Percentiles rank a stretch among this genome's conserved stretches.
phyloP scores from a whole-genome alignment of 2,888 invertebrate genomes.

The Ochlodes sylvanus region DNA sequence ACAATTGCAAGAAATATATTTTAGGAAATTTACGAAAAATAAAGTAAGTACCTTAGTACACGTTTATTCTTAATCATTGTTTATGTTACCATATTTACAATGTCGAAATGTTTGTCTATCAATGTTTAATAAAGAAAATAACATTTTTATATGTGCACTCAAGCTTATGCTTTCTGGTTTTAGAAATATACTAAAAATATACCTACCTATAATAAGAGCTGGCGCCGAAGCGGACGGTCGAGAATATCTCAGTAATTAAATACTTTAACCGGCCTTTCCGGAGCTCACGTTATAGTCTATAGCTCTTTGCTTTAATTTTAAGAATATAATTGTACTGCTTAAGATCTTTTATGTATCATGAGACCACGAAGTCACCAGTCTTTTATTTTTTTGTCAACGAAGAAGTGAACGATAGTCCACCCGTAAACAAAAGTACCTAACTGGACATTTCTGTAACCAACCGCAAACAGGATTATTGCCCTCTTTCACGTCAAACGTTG shows the following conservation, averaged over 20 bases:
- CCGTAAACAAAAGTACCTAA: too few species aligned
- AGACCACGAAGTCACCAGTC: not conserved
- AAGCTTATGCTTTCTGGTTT: constrained; percentile 2
- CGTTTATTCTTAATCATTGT: too few species aligned
- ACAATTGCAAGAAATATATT: too few species aligned
- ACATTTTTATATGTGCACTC: too few species aligned
- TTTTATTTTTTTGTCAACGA: not conserved
- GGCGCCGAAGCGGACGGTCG: constrained; percentile 52
- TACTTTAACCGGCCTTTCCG: constrained; percentile 63
- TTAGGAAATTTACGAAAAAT: too few species aligned
- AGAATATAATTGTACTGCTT: constrained; percentile 51
- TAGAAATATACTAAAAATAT: constrained; percentile 6
- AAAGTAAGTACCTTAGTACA: too few species aligned
- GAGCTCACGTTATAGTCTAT: constrained; percentile 54
- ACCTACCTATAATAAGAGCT: constrained; percentile 8
- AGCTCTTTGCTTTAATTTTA: constrained; percentile 51
- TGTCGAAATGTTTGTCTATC: too few species aligned
- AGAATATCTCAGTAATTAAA: constrained; percentile 65
- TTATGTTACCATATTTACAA: too few species aligned
- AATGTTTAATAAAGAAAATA: too few species aligned
- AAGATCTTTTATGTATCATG: constrained; percentile 4
- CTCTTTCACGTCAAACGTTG: too few species aligned
- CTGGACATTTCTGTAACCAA: too few species aligned
- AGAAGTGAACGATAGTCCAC: not conserved
- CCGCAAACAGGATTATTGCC: too few species aligned